Percentiles rank a stretch among this genome's conserved stretches.
phyloP scores from a whole-genome alignment of 2,113 vertebrate species.

The Hippocampus zosterae region DNA sequence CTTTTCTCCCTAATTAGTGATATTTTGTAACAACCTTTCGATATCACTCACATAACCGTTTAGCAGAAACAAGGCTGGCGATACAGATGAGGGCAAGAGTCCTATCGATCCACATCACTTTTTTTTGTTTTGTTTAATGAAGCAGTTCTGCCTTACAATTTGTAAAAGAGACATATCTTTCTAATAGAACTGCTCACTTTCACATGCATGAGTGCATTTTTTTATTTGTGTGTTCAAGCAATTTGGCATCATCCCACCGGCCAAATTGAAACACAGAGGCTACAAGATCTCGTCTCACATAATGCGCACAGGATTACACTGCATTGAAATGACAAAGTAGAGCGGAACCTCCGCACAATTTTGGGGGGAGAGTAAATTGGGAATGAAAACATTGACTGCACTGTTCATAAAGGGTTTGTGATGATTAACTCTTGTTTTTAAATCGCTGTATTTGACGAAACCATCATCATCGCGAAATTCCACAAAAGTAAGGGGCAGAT shows the following conservation, averaged over 20 bases:
- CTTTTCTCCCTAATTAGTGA: background rate
- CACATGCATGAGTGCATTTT: conserved; percentile 37
- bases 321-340: background rate
- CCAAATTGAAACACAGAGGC: conserved; percentile 25
- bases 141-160: conserved; percentile 30
- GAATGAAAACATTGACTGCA: background rate
- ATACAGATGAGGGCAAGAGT: background rate
- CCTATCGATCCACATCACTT: conserved; percentile 7
- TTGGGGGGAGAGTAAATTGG: background rate
- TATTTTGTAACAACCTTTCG: background rate
- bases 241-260: conserved; percentile 43
- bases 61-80: background rate
- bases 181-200: conserved; percentile 37
- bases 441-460: too few species aligned
- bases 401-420: too few species aligned
- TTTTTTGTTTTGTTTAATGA: conserved; percentile 17
- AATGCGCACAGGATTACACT: conserved; percentile 3
- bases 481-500: too few species aligned
- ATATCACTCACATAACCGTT: background rate
- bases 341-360: background rate
- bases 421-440: too few species aligned
- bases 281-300: conserved; percentile 7
- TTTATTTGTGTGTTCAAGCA: conserved; percentile 30
- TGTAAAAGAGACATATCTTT: conserved; percentile 47
- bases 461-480: too few species aligned